Conservation (phyloP, 2,797 vertebrate genomes). For the Microchirus variegatus region DNA sequence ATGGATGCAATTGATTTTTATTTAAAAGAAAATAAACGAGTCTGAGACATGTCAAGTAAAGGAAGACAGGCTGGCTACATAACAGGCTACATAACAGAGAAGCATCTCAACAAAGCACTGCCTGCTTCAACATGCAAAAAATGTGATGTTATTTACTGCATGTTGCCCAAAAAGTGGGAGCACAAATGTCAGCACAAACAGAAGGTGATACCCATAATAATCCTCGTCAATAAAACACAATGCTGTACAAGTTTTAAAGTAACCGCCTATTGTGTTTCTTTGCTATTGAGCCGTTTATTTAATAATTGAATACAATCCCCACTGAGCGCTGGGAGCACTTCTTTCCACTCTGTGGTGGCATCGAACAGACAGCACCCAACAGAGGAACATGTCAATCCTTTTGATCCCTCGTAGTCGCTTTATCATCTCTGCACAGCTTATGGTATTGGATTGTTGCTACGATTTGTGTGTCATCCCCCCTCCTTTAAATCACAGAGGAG, state of each 20-base stretch:
- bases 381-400: conserved; percentile 60
- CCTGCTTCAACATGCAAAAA: background rate
- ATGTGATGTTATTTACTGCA: background rate
- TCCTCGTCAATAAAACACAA: conserved; percentile 33
- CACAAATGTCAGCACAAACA: conserved; percentile 12
- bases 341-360: conserved; percentile 31
- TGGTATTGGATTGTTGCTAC: conserved; percentile 57
- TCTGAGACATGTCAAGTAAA: too few species aligned
- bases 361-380: conserved; percentile 54
- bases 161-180: background rate
- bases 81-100: too few species aligned
- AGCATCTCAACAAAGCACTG: too few species aligned
- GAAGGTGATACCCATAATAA: conserved; percentile 25
- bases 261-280: conserved; percentile 31
- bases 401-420: conserved; percentile 59
- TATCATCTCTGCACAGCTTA: conserved; percentile 66
- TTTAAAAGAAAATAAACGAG: background rate
- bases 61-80: too few species aligned
- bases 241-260: conserved; percentile 37
- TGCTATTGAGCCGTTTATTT: conserved; percentile 55
- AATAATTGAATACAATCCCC: conserved; percentile 64
- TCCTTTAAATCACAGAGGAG: conserved; percentile 43
- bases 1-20: too few species aligned
- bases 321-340: conserved; percentile 38
- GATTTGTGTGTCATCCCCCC: conserved; percentile 52